Base-by-base conservation (phyloP, 2,888 invertebrate species). In the Aproaerema taeniolella region DNA sequence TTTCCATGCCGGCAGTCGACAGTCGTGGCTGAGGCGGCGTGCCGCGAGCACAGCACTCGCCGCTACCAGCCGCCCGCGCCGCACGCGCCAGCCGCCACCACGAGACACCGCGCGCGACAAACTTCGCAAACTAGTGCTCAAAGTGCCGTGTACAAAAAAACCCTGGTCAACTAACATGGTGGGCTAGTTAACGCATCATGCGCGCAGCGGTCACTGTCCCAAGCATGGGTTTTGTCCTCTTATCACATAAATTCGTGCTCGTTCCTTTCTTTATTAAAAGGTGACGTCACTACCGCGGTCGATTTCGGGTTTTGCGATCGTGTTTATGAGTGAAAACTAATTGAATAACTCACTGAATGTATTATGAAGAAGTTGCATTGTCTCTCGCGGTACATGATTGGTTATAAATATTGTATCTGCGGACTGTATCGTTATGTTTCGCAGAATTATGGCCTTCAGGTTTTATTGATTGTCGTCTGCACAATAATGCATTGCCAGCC, bases 1-100 rank as follows among this genome's bases (percentile, higher is more conserved):
- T 82, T 83, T 81, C 76, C 81, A 80, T 76, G 80, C 67, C 81
- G 82, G 73, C 86, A 86, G 86, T 85, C 80, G 82, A 68, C 86
- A 86, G 86, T 85, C 80, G 82, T 68, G 71, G 70, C 61, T 68
- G 66, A 77, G 82, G 80, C 81, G 85, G 82, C 85, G 85, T 67
- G 80, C 78, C 79, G 85, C 76, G 55, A 67, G 66, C 74, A 79
- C 50, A 70, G 79, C 75, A 76, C 75, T 66, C 59, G 58, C 55
- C 73, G 74, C n/a, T n/a, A n/a, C n/a, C n/a, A n/a, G 77, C 74
- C 81, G 55, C 26, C 49, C 52, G 43, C 52, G 45, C 39, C 37
- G 12, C 37, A 31, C 49, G 43, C 43, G 48, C 41, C 47, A 7
- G n/a, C 10, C 56, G 47, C 37, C 35, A 40, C 46, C 45, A 12